These are phyloP conservation scores for Cantharis lateralis DNA, from an alignment of 2,888 invertebrate species.

Conservation along the genomic window DNA sequence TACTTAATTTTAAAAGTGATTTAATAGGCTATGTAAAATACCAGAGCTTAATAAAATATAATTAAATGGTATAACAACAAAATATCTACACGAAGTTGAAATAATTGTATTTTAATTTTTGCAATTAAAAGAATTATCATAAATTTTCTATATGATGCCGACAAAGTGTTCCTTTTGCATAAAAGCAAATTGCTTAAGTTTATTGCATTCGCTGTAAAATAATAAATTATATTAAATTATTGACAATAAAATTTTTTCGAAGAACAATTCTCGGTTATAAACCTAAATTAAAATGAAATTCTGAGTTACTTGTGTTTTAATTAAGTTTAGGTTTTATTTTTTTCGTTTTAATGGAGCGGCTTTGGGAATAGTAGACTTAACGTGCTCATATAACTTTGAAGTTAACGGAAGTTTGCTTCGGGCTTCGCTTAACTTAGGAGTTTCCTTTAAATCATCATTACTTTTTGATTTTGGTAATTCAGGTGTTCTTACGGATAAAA, in stretches of 20 bases:
- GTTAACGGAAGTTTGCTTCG: neutral
- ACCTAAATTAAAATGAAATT: neutral
- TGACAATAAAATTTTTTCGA: neutral
- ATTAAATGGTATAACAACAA: neutral
- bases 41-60: neutral
- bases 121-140: neutral
- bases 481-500: neutral
- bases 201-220: neutral
- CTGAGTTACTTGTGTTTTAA: neutral
- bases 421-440: neutral
- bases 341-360: neutral
- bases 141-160: neutral
- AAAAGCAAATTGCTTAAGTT: neutral
- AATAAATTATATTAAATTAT: neutral
- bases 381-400: neutral
- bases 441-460: neutral
- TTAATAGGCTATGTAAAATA: neutral
- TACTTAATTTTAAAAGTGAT: neutral
- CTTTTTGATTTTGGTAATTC: neutral
- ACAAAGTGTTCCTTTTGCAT: neutral
- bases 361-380: neutral
- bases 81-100: neutral
- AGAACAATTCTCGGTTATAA: neutral
- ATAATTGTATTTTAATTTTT: neutral
- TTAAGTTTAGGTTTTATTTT: neutral